Base-by-base conservation (phyloP, 2,113 vertebrate species). In the Pleuronectes platessa region DNA sequence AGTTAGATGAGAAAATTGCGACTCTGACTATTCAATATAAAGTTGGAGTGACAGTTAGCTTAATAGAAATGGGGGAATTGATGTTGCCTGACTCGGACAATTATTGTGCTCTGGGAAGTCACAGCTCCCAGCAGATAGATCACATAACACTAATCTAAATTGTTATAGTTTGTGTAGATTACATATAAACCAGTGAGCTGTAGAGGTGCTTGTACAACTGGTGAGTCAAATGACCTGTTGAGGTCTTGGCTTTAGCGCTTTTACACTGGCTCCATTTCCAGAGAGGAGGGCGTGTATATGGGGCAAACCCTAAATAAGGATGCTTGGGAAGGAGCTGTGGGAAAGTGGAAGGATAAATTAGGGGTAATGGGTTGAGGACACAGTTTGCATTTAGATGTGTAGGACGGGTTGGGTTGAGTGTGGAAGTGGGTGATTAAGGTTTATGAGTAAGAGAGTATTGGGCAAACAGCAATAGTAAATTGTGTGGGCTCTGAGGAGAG, bases 171-270 rank as follows among this genome's bases (percentile, higher is more conserved):
- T 42, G 12, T 42, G 40, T 11, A 42, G 40, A 42, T 42, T 42
- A 42, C 40, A 42, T 13, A 11, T 42, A 42, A 42, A 42, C 40
- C 10, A 3, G 10, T 42, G 40, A 42, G 11, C 40, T 42, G 40
- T 42, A 11, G 40, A 42, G 40, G 11, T 3, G 40, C 10, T 13
- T 11, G 40, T 13, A 13, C 71, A 62, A 68, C 55, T n/a, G 27
- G 40, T 15, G 31, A 76, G 63, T 74, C 59, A 82, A 83, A 84
- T 61, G 68, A 82, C 65, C 65, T 74, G 70, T 65, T 24, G 42
- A 69, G 68, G 40, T 53, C 35, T 40, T 56, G 61, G 69, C 58
- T 27, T 17, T 6, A 49, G 51, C 7, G 13, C 24, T 31, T 31
- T 31, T 47, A 64, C 15, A 5, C 17, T 69, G 37, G 64, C 49